Conservation (phyloP, 2,888 invertebrate species). For the Eristalinus sepulchralis region DNA sequence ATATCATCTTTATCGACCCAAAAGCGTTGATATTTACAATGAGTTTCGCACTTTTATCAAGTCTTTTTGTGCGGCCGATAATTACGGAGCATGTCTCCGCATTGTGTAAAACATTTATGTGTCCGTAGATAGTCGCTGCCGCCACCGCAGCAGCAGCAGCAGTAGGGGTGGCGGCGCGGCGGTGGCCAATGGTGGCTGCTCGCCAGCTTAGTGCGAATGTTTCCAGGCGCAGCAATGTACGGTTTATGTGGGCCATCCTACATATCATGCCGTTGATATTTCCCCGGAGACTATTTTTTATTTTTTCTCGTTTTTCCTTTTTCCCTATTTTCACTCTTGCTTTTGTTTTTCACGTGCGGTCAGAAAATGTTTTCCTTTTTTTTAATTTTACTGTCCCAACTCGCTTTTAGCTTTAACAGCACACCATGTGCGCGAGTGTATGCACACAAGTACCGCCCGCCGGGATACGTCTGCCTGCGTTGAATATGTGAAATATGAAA, state of each 20-base stretch:
- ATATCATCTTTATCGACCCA: slow-evolving; percentile 25
- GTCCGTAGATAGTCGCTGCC: slow-evolving; percentile 26
- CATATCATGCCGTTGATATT: slow-evolving; percentile 31
- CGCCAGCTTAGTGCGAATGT: slow-evolving; percentile 32
- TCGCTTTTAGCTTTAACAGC: slow-evolving; percentile 11
- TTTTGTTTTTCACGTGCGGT: slow-evolving; percentile 27
- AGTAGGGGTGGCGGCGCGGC: background rate
- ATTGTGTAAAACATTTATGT: slow-evolving; percentile 57
- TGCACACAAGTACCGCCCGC: background rate
- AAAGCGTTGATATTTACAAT: slow-evolving; percentile 43
- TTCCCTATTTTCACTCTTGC: background rate
- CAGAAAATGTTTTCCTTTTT: slow-evolving; percentile 52
- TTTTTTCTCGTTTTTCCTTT: background rate
- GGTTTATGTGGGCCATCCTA: slow-evolving; percentile 1
- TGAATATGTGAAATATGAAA: background rate
- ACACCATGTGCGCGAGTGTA: background rate
- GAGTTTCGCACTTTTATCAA: slow-evolving; percentile 55
- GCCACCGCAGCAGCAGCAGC: background rate
- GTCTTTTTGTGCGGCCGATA: slow-evolving; percentile 51
- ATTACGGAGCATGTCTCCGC: slow-evolving; percentile 54
- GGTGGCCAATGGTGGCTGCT: slow-evolving; percentile 2
- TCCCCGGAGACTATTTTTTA: slow-evolving; percentile 35
- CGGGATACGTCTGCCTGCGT: background rate
- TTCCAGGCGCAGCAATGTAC: slow-evolving; percentile 17
- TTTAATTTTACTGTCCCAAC: slow-evolving; percentile 55